These are phyloP conservation scores for Nycteola revayana DNA, from an alignment of 2,888 invertebrate species.

Conservation along the genomic window DNA sequence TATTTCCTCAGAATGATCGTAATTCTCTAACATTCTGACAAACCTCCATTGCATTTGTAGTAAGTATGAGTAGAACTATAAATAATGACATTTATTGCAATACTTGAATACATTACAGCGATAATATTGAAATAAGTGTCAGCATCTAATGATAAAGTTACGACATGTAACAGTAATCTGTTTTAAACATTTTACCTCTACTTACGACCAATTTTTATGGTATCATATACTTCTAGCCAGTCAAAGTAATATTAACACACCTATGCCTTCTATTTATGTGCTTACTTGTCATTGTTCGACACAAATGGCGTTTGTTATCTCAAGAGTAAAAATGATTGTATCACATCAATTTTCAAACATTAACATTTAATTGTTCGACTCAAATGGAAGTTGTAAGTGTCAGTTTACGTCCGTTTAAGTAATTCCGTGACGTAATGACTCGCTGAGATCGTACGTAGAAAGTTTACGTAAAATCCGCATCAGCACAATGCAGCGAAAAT, in stretches of 20 bases:
- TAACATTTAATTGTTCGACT: conserved; percentile 33
- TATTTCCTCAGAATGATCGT: conserved; percentile 26
- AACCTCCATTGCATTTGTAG: conserved; percentile 20
- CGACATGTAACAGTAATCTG: neutral
- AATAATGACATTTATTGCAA: conserved; percentile 22
- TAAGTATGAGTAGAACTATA: conserved; percentile 21
- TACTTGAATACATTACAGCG: conserved; percentile 25
- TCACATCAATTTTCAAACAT: conserved; percentile 25
- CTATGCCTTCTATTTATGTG: conserved; percentile 14
- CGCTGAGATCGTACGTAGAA: conserved; percentile 43
- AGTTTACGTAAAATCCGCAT: conserved; percentile 54
- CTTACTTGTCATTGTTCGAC: conserved; percentile 25
- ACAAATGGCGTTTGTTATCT: conserved; percentile 24
- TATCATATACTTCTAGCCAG: too few relatives aligned
- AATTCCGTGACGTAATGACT: conserved; percentile 31
- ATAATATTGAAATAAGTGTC: conserved; percentile 9
- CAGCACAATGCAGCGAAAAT: conserved; percentile 63
- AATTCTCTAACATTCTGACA: conserved; percentile 16
- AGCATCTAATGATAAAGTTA: conserved; percentile 10
- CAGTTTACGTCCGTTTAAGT: conserved; percentile 32
- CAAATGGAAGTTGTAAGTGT: conserved; percentile 26
- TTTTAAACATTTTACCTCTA: too few relatives aligned
- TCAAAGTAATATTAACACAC: too few relatives aligned
- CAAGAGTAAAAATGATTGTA: conserved; percentile 27
- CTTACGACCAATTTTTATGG: too few relatives aligned